Base-by-base conservation (phyloP, 2,888 invertebrate species). In the Ormyrus labotus region DNA sequence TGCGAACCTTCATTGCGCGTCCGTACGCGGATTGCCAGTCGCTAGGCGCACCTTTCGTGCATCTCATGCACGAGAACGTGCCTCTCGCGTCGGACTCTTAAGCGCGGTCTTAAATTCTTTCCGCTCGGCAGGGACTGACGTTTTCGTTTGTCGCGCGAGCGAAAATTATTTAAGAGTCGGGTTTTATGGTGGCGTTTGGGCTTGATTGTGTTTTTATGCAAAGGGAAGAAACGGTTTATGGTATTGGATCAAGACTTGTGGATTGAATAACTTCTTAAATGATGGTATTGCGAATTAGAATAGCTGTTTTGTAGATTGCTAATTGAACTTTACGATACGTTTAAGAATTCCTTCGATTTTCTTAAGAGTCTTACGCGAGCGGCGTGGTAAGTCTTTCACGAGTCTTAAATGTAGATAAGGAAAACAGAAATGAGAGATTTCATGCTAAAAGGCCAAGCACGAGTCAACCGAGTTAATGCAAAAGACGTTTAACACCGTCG, bases 371-470 rank as follows among this genome's bases (percentile, higher is more conserved):
- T 55, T 53, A 53, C 10, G 34, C n/a, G 34, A 69, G 67, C 11
- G 55, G 69, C 6, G 4, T 48, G 10, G n/a, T 45, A 65, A 65
- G 19, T 58, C 10, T 19, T 47, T 68, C 2, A 6, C 13, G 9
- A 57, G 50, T 50, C 45, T 55, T 13, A 73, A 64, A 6, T 9
- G 9, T 67, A 13, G n/a, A 64, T 68, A 50, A 60, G 47, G 47
- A 19, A 50, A 10, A 55, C 55, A 76, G 19, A 60, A 7, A 79
- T 48, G 48, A 78, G 76, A 83, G 2, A 85, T 84, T 79, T 73
- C 89, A 87, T 89, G 89, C 89, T 88, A 86, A 82, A 85, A 88
- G 88, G 88, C 89, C 88, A 88, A 85, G 89, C 88, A 87, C 81
- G 81, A 83, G 83, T 70, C 74, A 83, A 81, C 71, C 82, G 67